Base-by-base conservation (phyloP, 2,888 invertebrate species). In the Allophyes oxyacanthae region DNA sequence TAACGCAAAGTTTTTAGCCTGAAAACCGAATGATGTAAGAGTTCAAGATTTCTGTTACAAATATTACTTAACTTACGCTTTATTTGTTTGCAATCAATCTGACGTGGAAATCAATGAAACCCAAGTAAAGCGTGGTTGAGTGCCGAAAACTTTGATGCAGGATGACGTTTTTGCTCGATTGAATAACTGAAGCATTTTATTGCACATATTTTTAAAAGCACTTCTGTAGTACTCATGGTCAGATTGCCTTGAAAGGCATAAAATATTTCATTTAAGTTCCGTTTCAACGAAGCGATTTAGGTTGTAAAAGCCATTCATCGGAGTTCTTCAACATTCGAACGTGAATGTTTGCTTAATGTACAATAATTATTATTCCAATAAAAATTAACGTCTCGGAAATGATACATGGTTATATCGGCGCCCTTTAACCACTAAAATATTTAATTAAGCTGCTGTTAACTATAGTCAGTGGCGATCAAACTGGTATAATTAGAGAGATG, bases 351-450 rank as follows among this genome's bases (percentile, higher is more conserved):
- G 42, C 69, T 80, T 74, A 62, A 63, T 61, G 37, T 67, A 54
- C 75, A 71, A 64, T 59, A 73, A 75, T 77, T 83, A 84, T 82
- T 66, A 78, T 59, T 59, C 67, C 69, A 78, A 85, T 89, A 85
- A 89, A 87, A 88, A 84, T 87, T 86, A 84, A 88, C 83, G 87
- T 86, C 72, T 82, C 79, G 82, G 79, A 90, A 87, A 88, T 87
- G 81, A 83, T 83, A 84, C 81, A 82, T 83, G 79, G 79, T 79
- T 80, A 75, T 78, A 85, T 83, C 76, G 78, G 77, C 78, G 79
- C 82, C 81, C 81, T 85, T 78, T 82, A 75, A 81, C 77, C 75
- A 80, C 79, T 72, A 68, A 85, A 84, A 82, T 84, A 83, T 84
- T 68, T 84, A 86, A 89, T 88, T 83, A 83, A 80, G 76, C 68